Evolutionary conservation across 2,797 vertebrate species (phyloP).

Genomic region (Phrynocephalus vlangalii): DNA sequence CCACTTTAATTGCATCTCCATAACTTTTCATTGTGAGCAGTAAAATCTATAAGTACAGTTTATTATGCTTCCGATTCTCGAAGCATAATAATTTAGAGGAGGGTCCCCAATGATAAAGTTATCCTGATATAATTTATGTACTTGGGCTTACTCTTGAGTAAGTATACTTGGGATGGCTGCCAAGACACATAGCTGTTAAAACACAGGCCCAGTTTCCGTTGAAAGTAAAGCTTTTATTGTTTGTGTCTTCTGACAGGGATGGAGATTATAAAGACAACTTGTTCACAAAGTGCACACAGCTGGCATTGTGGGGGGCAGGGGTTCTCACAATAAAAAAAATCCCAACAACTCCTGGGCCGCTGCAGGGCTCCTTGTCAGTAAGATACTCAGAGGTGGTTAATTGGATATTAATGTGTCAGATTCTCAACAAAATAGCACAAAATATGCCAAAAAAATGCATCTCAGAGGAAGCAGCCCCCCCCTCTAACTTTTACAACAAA

Average conservation of each 20-base stretch:
- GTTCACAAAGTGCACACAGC: conserved; percentile 68
- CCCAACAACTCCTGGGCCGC: conserved; percentile 46
- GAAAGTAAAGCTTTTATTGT: conserved; percentile 61
- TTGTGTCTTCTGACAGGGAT: conserved; percentile 21
- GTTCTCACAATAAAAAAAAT: conserved; percentile 58
- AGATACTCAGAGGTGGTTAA: conserved; percentile 77
- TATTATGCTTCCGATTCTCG: background rate
- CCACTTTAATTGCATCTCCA: background rate
- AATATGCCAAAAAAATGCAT: conserved; percentile 79
- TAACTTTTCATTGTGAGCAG: background rate
- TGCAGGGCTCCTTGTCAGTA: conserved; percentile 70
- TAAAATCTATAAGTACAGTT: background rate
- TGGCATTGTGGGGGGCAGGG: conserved; percentile 50
- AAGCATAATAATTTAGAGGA: background rate
- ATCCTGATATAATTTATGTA: background rate
- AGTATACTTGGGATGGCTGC: background rate
- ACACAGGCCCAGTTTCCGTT: conserved; percentile 38
- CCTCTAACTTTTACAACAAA: conserved; percentile 74
- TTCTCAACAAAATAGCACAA: conserved; percentile 77
- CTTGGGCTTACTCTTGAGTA: background rate
- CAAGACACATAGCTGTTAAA: conserved; percentile 47
- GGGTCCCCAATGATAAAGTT: background rate
- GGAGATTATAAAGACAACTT: conserved; percentile 69
- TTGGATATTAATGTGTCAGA: conserved; percentile 80
- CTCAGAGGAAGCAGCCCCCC: conserved; percentile 70